Conservation (phyloP, 2,797 vertebrate species). For the Sciurus carolinensis region DNA sequence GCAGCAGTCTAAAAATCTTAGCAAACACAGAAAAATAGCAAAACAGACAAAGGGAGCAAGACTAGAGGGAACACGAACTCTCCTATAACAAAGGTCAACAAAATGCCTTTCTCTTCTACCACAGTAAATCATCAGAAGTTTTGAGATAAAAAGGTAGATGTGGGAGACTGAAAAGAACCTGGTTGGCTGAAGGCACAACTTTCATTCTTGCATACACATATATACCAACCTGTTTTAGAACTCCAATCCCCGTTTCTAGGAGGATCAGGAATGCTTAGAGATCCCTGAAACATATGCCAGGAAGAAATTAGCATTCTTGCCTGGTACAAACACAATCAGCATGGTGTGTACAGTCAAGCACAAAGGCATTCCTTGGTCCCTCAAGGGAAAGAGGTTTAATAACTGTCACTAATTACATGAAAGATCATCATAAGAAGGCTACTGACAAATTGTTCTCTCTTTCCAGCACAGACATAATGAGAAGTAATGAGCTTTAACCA, state of each 20-base stretch:
- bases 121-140: not conserved
- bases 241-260: not conserved
- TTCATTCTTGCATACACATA: not conserved
- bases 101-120: slow-evolving; percentile 28
- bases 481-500: slow-evolving; percentile 51
- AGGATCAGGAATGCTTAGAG: not conserved
- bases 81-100: slow-evolving; percentile 12
- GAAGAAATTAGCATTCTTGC: not conserved
- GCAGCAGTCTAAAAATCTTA: not conserved
- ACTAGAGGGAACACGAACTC: not conserved
- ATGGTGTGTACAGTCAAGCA: not conserved
- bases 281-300: not conserved
- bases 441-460: slow-evolving; percentile 58
- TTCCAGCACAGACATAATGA: slow-evolving; percentile 59
- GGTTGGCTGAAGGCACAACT: not conserved
- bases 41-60: not conserved
- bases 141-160: not conserved
- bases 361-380: slow-evolving; percentile 19
- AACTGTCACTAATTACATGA: slow-evolving; percentile 67
- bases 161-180: not conserved
- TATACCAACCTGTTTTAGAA: not conserved
- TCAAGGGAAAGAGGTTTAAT: slow-evolving; percentile 52
- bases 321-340: not conserved
- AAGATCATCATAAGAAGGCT: slow-evolving; percentile 48
- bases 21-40: not conserved